Conservation (phyloP, 2,113 vertebrate genomes). For the Diadophis punctatus region DNA sequence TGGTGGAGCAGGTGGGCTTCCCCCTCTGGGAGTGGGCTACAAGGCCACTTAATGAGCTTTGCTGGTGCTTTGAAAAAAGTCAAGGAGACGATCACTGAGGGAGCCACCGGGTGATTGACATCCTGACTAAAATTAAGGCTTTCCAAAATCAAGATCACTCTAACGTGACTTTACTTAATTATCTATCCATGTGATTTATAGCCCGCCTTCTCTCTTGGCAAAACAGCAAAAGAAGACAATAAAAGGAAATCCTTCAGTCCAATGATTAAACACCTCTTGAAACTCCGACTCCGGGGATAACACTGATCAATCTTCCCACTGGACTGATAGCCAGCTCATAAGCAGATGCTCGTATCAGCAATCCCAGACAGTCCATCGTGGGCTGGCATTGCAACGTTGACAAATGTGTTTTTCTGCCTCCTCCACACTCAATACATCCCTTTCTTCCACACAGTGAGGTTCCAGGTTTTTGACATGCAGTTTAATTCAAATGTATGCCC, state of each 20-base stretch:
- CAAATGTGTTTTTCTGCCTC: neutral
- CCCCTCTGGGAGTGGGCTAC: neutral
- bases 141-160: neutral
- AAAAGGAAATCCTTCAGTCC: neutral
- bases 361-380: neutral
- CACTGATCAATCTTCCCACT: neutral
- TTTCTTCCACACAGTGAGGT: neutral
- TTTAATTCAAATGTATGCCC: neutral
- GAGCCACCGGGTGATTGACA: neutral
- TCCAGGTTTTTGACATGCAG: neutral
- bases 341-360: neutral
- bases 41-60: neutral
- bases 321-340: neutral
- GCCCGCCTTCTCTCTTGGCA: neutral
- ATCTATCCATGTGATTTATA: neutral
- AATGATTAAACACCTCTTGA: neutral
- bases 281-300: neutral
- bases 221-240: neutral
- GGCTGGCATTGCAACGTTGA: neutral
- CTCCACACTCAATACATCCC: neutral
- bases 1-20: neutral
- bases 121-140: neutral
- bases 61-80: neutral
- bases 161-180: neutral
- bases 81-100: neutral